Percentiles rank a stretch among this genome's conserved stretches.
phyloP scores from a whole-genome alignment of 2,888 invertebrate species.

The Amblyteles armatorius region DNA sequence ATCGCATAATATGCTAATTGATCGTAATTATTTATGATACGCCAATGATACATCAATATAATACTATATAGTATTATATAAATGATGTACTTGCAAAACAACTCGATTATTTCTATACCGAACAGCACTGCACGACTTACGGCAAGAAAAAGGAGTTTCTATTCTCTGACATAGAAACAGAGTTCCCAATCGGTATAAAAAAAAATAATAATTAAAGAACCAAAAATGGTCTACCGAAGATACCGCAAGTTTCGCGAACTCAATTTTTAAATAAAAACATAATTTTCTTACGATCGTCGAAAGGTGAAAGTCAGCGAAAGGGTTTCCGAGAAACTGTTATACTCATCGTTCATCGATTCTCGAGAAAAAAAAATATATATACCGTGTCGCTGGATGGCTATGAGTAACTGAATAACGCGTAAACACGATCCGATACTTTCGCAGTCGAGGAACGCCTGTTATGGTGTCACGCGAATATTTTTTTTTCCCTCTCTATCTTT shows the following conservation, averaged over 20 bases:
- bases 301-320: slow-evolving; percentile 22
- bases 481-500: slow-evolving; percentile 8
- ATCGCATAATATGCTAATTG: too few relatives aligned
- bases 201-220: not conserved
- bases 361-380: slow-evolving; percentile 1
- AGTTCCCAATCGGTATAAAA: not conserved
- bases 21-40: too few relatives aligned
- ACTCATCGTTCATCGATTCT: slow-evolving; percentile 38
- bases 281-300: not conserved
- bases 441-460: slow-evolving; percentile 32
- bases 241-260: not conserved
- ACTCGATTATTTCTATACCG: not conserved
- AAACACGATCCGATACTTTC: slow-evolving; percentile 18
- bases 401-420: slow-evolving; percentile 48
- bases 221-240: not conserved
- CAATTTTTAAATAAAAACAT: not conserved
- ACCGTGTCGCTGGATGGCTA: not conserved
- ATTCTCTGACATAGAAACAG: not conserved
- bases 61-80: too few relatives aligned
- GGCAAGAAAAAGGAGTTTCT: not conserved
- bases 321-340: slow-evolving; percentile 23
- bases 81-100: too few relatives aligned
- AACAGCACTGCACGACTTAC: not conserved
- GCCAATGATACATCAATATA: too few relatives aligned
- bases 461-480: slow-evolving; percentile 64